phyloP scores from a whole-genome alignment of 2,797 vertebrate genomes.

The Mustela erminea region DNA sequence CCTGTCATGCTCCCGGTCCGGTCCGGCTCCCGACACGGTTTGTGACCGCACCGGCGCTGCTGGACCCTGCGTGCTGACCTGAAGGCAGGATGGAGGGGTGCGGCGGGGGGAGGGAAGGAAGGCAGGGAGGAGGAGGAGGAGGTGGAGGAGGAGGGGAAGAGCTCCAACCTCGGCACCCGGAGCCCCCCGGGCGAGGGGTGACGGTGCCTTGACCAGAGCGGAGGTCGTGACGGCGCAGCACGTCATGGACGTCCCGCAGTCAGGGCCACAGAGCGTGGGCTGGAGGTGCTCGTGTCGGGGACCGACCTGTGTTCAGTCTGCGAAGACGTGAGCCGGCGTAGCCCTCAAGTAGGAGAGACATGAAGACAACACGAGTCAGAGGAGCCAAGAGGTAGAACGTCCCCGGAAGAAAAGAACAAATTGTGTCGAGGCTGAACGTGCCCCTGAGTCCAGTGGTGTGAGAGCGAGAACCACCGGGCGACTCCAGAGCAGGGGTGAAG shows the following conservation, averaged over 20 bases:
- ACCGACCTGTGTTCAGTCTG: background rate
- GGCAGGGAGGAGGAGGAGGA: too few relatives aligned
- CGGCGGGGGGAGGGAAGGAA: background rate
- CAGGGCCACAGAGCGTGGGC: background rate
- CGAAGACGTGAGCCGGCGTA: background rate
- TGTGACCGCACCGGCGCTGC: too few relatives aligned
- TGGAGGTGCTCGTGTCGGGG: background rate
- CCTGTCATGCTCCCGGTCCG: fast-evolving
- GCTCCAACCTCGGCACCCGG: background rate
- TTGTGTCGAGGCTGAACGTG: too few relatives aligned
- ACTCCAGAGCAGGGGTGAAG: background rate
- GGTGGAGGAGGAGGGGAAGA: too few relatives aligned
- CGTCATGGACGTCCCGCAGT: fast-evolving
- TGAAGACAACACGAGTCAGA: background rate
- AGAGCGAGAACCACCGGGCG: fast-evolving
- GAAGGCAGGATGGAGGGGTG: background rate
- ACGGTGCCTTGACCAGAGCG: background rate
- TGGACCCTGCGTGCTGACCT: background rate
- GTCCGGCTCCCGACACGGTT: background rate
- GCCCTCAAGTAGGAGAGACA: background rate
- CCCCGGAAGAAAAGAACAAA: background rate
- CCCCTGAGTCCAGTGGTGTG: background rate
- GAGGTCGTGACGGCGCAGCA: fast-evolving
- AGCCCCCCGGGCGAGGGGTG: background rate
- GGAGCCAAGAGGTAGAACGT: background rate